These are phyloP conservation scores for Platichthys flesus DNA, from an alignment of 2,113 vertebrate species.

Conservation along the genomic window DNA sequence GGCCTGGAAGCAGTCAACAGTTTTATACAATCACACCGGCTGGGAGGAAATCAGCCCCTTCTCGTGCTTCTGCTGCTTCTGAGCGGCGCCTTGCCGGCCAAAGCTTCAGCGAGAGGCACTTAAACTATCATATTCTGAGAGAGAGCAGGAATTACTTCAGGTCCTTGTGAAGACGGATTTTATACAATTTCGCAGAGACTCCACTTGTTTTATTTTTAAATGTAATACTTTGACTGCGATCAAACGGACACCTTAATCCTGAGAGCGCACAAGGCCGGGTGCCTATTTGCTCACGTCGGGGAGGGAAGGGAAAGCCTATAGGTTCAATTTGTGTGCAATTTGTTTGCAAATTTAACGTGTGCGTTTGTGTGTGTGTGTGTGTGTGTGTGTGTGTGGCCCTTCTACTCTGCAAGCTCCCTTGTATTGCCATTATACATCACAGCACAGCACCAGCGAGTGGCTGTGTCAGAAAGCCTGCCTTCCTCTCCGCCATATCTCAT, in stretches of 20 bases:
- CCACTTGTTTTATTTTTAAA: conserved; percentile 30
- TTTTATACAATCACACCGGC: conserved; percentile 68
- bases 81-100: conserved; percentile 24
- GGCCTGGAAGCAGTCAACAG: conserved; percentile 64
- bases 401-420: conserved; percentile 56
- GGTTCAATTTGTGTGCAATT: conserved; percentile 62
- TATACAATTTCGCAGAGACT: conserved; percentile 58
- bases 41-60: conserved; percentile 65
- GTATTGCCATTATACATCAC: conserved; percentile 85
- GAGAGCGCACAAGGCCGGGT: conserved; percentile 25
- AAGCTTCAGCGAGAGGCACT: conserved; percentile 61
- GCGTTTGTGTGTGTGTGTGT: conserved; percentile 15
- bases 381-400: conserved; percentile 32
- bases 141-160: conserved; percentile 57
- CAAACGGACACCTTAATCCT: conserved; percentile 57
- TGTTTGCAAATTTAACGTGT: conserved; percentile 14
- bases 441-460: conserved; percentile 62
- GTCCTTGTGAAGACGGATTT: conserved; percentile 56
- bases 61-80: conserved; percentile 36
- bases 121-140: conserved; percentile 67
- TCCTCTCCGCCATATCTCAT: conserved; percentile 80
- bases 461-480: conserved; percentile 80
- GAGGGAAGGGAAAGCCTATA: conserved; percentile 53
- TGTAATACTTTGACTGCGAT: conserved; percentile 55
- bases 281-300: conserved; percentile 34